Evolutionary conservation across 1,140 invertebrate species (phyloP), one percentile per base, ranked within the genome.

Genomic region (Maniola jurtina): DNA sequence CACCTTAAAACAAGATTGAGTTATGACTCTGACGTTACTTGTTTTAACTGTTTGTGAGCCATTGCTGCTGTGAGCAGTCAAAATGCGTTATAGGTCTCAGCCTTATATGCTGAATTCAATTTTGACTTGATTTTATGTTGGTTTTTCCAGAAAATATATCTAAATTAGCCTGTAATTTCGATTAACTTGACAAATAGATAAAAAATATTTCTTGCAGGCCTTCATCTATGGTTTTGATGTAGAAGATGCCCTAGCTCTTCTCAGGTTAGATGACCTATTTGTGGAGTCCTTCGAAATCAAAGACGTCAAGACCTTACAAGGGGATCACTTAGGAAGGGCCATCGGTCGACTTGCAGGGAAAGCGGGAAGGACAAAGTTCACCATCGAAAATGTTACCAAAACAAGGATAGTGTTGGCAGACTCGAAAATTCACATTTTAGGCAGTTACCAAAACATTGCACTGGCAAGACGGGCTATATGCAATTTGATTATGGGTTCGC

Each of bases 301-400:
- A 91, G 98, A 99, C 92, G 98, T 99, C 0, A 99, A 99, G 91
- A 96, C 95, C 25, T 86, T 99, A 40, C 97, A 98, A 90, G 98
- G 99, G 10, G 98, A 99, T 88, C 98, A 99, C 90, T 92, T 99
- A 67, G 96, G 97, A 25, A 92, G 99, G 89, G 98, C 98, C 0
- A 97, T 99, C 77, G 99, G 99, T 16, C 93, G 99, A 75, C 92
- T 99, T 50, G 99, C 99, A 13, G 99, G 99, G 0, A 99, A 99
- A 92, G 96, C 97, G 66, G 99, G 99, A 16, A 94, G 97, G 68
- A 99, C 98, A 5, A 99, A 99, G 85, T 99, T 97, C 79, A 99
- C 98, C 3, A 99, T 99, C 82, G 99, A 99, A 92, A 99, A 99
- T 92, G 97, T 97, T 0, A 99, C 99, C 9, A 99, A 99, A 92